These are phyloP conservation scores for Catharus minimus DNA, from an alignment of 2,113 vertebrate species.

Conservation along the genomic window DNA sequence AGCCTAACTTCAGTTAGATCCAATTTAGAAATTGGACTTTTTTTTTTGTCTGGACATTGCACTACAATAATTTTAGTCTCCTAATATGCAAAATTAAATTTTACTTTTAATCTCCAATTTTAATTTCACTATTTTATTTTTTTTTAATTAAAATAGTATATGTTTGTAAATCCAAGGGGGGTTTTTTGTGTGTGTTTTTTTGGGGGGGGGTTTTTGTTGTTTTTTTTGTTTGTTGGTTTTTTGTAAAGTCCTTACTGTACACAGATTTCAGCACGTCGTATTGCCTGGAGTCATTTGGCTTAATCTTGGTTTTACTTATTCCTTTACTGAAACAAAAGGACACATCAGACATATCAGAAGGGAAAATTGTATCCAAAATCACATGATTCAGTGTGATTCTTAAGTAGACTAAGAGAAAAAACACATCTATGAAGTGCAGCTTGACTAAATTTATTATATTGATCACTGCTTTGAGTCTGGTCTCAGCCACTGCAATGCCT, in stretches of 20 bases:
- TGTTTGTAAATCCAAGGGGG: neutral
- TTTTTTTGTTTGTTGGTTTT: no score
- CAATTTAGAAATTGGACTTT: neutral
- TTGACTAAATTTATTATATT: neutral
- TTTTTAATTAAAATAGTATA: neutral
- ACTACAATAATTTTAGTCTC: neutral
- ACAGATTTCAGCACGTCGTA: neutral
- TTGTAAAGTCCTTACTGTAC: neutral
- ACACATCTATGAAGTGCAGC: neutral
- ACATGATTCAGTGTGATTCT: neutral
- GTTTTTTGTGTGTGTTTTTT: neutral
- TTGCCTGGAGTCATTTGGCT: neutral
- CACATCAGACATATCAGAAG: neutral
- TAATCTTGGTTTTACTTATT: neutral
- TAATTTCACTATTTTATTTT: neutral
- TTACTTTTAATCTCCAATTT: neutral
- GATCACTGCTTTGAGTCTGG: neutral
- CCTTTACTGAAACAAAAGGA: neutral
- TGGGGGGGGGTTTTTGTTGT: no score
- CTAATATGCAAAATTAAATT: neutral
- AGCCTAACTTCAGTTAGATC: neutral
- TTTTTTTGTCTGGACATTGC: neutral
- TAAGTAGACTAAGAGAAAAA: neutral
- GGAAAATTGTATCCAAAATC: neutral
- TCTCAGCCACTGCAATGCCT: neutral